Evolutionary conservation across 2,113 vertebrate species (phyloP).

Genomic region (Recurvirostra avosetta): DNA sequence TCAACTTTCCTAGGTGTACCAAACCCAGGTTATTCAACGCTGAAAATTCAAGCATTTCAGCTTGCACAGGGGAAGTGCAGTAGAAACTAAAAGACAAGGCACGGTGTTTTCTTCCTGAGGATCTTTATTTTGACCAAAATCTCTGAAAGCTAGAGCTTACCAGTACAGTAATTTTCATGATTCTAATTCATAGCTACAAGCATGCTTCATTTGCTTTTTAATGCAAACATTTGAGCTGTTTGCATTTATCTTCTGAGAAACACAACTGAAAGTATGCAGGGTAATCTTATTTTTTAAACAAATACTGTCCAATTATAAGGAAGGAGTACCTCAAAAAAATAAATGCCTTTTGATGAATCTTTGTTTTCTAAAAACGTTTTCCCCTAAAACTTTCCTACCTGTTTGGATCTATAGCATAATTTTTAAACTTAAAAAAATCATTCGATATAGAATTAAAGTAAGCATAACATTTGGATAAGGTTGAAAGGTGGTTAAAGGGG

Average conservation of each 20-base stretch:
- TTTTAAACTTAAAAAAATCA: not conserved
- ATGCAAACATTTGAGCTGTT: not conserved
- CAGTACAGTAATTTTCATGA: not conserved
- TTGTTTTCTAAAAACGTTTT: not conserved
- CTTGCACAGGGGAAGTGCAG: not conserved
- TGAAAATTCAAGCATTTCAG: not conserved
- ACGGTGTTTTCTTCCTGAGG: not conserved
- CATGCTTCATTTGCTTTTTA: not conserved
- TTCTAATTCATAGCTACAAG: not conserved
- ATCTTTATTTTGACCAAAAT: not conserved
- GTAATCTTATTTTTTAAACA: slow-evolving; percentile 6
- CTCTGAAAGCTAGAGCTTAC: not conserved
- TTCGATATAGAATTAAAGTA: slow-evolving; percentile 7
- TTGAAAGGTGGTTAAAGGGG: slow-evolving; percentile 26
- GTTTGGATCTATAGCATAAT: not conserved
- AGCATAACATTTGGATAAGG: slow-evolving; percentile 30
- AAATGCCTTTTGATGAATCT: not conserved
- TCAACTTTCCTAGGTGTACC: not conserved
- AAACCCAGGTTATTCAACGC: not conserved
- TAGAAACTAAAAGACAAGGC: not conserved
- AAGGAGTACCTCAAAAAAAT: not conserved
- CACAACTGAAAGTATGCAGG: not conserved
- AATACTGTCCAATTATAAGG: not conserved
- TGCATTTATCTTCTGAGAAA: not conserved
- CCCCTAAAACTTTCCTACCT: not conserved